A percentile compares a stretch with the other conserved stretches of the same genome.
Evolutionary conservation across 2,113 vertebrate genomes (phyloP).

Genomic region (Apteryx owenii): DNA sequence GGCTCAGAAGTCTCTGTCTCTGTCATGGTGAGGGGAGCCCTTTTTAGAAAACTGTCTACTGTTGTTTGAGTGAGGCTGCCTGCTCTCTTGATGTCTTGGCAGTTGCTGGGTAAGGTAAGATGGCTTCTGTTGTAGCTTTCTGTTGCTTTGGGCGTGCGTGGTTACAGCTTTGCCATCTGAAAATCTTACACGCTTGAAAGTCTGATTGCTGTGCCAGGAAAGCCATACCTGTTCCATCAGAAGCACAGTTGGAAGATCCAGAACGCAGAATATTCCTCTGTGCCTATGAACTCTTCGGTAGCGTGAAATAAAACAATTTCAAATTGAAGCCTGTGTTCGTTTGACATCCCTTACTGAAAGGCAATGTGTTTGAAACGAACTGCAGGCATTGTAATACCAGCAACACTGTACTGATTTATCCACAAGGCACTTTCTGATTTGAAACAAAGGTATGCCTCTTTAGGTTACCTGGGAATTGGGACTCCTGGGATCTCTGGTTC

Average conservation of each 20-base stretch:
- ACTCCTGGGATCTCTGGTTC: background rate
- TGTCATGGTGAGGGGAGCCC: fast-evolving
- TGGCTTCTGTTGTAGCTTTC: background rate
- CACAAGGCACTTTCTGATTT: background rate
- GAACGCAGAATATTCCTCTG: background rate
- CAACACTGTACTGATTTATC: background rate
- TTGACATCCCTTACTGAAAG: background rate
- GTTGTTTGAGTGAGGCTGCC: background rate
- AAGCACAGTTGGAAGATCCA: background rate
- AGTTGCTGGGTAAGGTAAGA: background rate
- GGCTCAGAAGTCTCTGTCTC: background rate
- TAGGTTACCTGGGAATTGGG: background rate
- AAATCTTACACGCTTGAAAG: background rate
- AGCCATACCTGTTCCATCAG: background rate
- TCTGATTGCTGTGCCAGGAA: background rate
- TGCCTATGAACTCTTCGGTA: background rate
- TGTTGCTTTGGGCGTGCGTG: background rate
- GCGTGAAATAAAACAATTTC: background rate
- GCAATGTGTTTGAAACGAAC: fast-evolving
- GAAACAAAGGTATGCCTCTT: background rate
- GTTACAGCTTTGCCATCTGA: background rate
- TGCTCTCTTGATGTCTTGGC: background rate
- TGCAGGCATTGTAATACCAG: background rate
- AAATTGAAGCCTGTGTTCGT: background rate
- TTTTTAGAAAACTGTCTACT: background rate